Percentiles rank a stretch among this genome's conserved stretches.
These are phyloP conservation scores for Geopemphigus sp. DNA, from an alignment of 1,140 invertebrate species.

Conservation along the genomic window DNA sequence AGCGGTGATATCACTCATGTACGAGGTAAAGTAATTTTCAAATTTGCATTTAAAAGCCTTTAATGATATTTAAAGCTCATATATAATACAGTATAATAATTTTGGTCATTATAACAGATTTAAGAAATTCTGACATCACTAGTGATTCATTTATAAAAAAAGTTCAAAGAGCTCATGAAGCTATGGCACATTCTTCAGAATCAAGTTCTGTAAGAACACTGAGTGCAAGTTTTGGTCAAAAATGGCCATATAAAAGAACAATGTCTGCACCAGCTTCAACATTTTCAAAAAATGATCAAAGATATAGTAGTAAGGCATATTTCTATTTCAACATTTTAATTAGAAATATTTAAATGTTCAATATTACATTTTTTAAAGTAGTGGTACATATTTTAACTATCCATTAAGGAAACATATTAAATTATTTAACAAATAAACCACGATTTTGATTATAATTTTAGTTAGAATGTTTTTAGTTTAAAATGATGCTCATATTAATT, in stretches of 20 bases:
- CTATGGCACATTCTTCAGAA: slow-evolving; percentile 68
- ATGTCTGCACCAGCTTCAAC: slow-evolving; percentile 86
- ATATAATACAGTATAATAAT: slow-evolving; percentile 25
- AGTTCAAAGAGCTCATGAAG: slow-evolving; percentile 84
- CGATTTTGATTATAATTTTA: neutral
- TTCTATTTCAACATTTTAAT: neutral
- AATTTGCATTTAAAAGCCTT: neutral
- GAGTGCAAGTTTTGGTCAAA: slow-evolving; percentile 84
- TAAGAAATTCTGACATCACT: slow-evolving; percentile 83
- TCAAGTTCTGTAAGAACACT: slow-evolving; percentile 74
- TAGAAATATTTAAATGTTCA: too few species aligned
- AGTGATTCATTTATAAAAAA: slow-evolving; percentile 87
- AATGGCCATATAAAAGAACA: slow-evolving; percentile 93
- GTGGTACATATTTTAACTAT: neutral
- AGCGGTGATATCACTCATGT: slow-evolving; percentile 76
- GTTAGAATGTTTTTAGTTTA: neutral
- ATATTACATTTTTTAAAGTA: neutral
- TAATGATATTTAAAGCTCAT: neutral
- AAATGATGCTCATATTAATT: neutral
- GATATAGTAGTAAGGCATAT: slow-evolving; percentile 58
- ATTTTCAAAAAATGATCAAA: slow-evolving; percentile 63
- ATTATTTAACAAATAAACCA: neutral
- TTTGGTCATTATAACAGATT: slow-evolving; percentile 62
- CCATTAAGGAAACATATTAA: neutral
- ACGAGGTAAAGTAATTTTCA: slow-evolving; percentile 63